A percentile compares a stretch with the other conserved stretches of the same genome.
These are phyloP conservation scores for Copidosoma aretas DNA, from an alignment of 2,888 invertebrate species.

Conservation along the genomic window DNA sequence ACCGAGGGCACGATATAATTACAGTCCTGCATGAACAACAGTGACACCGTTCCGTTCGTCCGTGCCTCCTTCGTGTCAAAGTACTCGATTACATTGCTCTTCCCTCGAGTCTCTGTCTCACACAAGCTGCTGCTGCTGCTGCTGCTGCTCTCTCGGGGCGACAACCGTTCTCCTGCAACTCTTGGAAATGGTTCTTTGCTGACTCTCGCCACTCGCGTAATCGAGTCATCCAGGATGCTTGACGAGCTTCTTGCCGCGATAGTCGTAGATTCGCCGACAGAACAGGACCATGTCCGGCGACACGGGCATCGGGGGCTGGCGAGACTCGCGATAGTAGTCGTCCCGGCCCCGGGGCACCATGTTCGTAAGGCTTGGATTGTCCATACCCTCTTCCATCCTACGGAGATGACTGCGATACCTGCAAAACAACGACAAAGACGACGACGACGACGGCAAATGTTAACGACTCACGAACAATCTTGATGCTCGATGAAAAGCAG, in stretches of 20 bases:
- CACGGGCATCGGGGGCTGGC: constrained; percentile 73
- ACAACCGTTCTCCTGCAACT: constrained; percentile 12
- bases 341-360: constrained; percentile 78
- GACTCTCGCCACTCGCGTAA: constrained; percentile 41
- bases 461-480: no score
- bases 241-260: constrained; percentile 75
- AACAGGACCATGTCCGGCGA: constrained; percentile 88
- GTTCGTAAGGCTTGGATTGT: constrained; percentile 66
- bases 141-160: constrained; percentile 25
- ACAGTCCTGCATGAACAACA: constrained; percentile 2
- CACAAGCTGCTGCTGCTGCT: constrained; percentile 19
- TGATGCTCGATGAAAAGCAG: background rate
- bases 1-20: constrained; percentile 38
- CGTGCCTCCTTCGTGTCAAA: no score
- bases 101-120: constrained; percentile 5
- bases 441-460: no score
- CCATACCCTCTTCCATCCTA: constrained; percentile 79
- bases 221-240: constrained; percentile 63
- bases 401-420: constrained; percentile 87
- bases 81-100: background rate
- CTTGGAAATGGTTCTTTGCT: constrained; percentile 34
- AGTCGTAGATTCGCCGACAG: constrained; percentile 94
- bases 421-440: constrained; percentile 40
- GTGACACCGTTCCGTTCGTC: constrained; percentile 21
- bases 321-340: constrained; percentile 65